Percentiles rank a stretch among this genome's conserved stretches.
Conservation (phyloP, 2,113 vertebrate genomes). For the Leucopsar rothschildi region DNA sequence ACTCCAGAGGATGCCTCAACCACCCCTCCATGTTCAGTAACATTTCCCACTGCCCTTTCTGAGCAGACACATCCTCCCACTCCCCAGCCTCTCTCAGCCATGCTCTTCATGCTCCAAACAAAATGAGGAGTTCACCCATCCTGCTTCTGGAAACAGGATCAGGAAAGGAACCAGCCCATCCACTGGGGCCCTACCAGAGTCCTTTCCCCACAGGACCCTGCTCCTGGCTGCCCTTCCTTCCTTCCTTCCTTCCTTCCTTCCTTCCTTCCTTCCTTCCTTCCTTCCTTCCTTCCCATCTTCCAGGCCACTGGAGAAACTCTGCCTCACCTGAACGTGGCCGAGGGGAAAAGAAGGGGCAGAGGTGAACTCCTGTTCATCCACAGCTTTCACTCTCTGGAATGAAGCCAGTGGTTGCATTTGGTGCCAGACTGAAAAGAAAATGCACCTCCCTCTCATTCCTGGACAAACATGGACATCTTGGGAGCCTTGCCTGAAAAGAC, state of each 20-base stretch:
- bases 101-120: background rate
- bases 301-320: background rate
- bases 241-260: background rate
- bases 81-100: background rate
- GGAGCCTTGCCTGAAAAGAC: background rate
- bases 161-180: background rate
- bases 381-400: background rate
- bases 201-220: background rate
- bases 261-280: background rate
- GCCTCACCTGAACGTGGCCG: background rate
- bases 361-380: background rate
- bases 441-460: background rate
- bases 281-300: background rate
- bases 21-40: background rate
- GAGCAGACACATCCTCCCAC: background rate
- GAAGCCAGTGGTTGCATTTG: background rate
- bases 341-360: background rate
- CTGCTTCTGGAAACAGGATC: background rate
- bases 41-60: background rate
- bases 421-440: background rate
- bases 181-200: rapidly evolving
- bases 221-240: background rate
- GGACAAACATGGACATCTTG: background rate
- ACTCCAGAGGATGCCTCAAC: background rate
- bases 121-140: background rate